Base-by-base conservation (phyloP, 2,888 invertebrate species). In the Stramonita haemastoma region DNA sequence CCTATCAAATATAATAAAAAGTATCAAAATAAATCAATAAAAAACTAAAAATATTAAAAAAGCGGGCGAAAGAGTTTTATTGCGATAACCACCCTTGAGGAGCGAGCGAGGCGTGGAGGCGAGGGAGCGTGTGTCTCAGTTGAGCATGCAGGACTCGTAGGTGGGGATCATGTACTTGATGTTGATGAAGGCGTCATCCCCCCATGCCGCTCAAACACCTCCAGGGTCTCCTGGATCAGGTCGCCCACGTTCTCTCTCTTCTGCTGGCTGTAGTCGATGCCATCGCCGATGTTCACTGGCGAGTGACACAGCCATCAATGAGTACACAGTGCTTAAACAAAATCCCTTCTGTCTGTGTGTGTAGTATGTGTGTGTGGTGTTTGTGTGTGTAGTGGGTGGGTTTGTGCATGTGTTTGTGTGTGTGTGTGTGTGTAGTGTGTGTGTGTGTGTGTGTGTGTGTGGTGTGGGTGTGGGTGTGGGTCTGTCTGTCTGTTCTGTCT, bases 111-210 rank as follows among this genome's bases (percentile, higher is more conserved):
- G 32, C n/a, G n/a, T n/a, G n/a, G n/a, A n/a, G n/a, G n/a, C 19
- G 60, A 60, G 60, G 60, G 60, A 15, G 60, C 19, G 13, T 60
- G 46, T 8, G 11, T 15, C 36, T 93, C 92, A 96, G 92, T 96
- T 96, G 79, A 96, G 95, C 94, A 96, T 94, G 91, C 95, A 98
- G 0, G 99, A 99, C 96, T 99, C 99, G 95, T 99, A 99, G 13
- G 99, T 99, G 0, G 99, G 99, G 93, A 99, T 97, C 97, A 99
- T 98, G 96, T 99, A 99, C 96, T 99, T 99, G 94, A 99, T 99
- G 96, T 99, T 99, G 94, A 99, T 99, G 96, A 98, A 99, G 1
- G 99, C 99, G 96, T 99, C 98, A 92, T 98, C 98, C 11, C 99
- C 99, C 99, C 99, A 95, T 98, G 98, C 94, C 97, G 97, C 96